Conservation (phyloP, 2,888 invertebrate species). For the Timema cristinae region DNA sequence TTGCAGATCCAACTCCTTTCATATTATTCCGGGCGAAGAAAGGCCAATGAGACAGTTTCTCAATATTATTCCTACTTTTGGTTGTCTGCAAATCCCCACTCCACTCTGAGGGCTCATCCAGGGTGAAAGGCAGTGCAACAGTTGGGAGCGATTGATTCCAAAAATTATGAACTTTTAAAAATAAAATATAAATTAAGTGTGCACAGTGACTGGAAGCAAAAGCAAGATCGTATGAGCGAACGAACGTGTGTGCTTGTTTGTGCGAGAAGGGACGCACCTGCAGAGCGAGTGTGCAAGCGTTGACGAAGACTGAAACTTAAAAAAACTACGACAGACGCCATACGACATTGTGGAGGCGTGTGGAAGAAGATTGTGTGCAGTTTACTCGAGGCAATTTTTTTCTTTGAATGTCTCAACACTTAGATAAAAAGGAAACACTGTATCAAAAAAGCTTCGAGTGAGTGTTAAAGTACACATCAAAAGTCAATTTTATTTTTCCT, state of each 20-base stretch:
- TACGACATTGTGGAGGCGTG: conserved; percentile 24
- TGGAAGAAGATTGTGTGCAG: conserved; percentile 27
- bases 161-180: conserved; percentile 17
- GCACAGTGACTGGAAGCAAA: conserved; percentile 30
- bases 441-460: conserved; percentile 15
- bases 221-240: conserved; percentile 27
- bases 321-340: conserved; percentile 27
- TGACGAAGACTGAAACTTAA: conserved; percentile 20
- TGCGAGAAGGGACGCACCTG: conserved; percentile 32
- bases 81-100: conserved; percentile 38
- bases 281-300: conserved; percentile 25
- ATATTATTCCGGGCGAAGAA: conserved; percentile 31
- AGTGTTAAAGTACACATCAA: conserved; percentile 20
- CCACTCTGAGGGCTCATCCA: conserved; percentile 36
- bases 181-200: conserved; percentile 28
- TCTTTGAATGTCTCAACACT: conserved; percentile 16
- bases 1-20: conserved; percentile 33
- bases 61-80: conserved; percentile 36
- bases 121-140: conserved; percentile 35
- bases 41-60: conserved; percentile 32
- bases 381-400: conserved; percentile 21
- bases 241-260: conserved; percentile 27
- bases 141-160: conserved; percentile 33
- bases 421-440: conserved; percentile 15
- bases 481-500: conserved; percentile 22